phyloP scores from a whole-genome alignment of 2,888 invertebrate species.

The Gisinianus flammeolus region DNA sequence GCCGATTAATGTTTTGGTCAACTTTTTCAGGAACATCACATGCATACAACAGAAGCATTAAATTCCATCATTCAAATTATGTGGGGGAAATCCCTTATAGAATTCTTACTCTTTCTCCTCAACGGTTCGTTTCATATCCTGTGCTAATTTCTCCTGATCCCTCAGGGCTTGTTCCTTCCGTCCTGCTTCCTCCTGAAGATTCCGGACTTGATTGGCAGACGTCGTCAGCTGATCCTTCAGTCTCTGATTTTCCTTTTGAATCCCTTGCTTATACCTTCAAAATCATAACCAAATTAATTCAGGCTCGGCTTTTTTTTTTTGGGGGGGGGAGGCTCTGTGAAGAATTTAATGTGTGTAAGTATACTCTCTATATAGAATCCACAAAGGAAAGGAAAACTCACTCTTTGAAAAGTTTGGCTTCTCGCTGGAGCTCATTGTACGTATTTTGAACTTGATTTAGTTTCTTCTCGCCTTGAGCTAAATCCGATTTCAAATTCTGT shows the following conservation, averaged over 20 bases:
- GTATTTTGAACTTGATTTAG: conserved; percentile 24
- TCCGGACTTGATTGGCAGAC: neutral
- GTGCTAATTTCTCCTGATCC: neutral
- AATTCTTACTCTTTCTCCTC: conserved; percentile 19
- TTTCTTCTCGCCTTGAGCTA: conserved; percentile 41
- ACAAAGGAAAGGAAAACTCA: neutral
- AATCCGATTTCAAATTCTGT: conserved; percentile 43
- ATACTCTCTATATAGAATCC: too few relatives aligned
- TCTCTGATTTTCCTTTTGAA: conserved; percentile 18
- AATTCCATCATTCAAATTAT: too few relatives aligned
- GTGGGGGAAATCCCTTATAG: too few relatives aligned
- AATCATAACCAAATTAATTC: too few relatives aligned
- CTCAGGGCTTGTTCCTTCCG: neutral
- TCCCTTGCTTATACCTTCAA: conserved; percentile 5
- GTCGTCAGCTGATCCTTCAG: conserved; percentile 6
- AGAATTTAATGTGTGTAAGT: neutral
- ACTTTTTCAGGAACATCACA: too few relatives aligned
- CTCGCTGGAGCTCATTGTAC: conserved; percentile 22
- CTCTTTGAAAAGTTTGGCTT: conserved; percentile 12
- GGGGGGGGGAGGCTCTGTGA: too few relatives aligned
- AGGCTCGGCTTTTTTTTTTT: neutral
- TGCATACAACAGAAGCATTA: too few relatives aligned
- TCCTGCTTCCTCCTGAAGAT: neutral
- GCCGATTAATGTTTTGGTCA: too few relatives aligned
- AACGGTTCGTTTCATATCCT: neutral